phyloP scores from a whole-genome alignment of 2,113 vertebrate species.

The Laterallus jamaicensis region DNA sequence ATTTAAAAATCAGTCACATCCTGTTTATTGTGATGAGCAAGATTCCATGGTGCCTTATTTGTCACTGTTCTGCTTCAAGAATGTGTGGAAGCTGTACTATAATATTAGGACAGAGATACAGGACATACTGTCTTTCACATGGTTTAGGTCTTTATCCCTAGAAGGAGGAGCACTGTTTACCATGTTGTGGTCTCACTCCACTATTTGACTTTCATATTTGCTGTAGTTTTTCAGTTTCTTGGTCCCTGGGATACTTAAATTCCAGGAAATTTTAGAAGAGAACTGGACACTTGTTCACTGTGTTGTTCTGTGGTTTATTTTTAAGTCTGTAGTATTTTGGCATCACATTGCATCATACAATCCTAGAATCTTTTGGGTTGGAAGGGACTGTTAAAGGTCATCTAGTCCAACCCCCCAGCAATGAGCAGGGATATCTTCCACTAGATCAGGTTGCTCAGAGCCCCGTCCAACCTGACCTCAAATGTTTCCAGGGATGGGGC shows the following conservation, averaged over 20 bases:
- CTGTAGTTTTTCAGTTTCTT: background rate
- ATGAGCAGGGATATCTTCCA: background rate
- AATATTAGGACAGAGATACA: background rate
- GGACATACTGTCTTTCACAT: background rate
- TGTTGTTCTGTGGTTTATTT: background rate
- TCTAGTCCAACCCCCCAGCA: background rate
- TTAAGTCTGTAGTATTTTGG: background rate
- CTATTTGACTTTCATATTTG: background rate
- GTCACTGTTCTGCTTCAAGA: background rate
- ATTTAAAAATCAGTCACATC: background rate
- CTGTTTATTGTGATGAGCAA: background rate
- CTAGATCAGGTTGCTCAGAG: background rate
- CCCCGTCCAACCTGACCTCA: background rate
- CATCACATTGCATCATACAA: background rate
- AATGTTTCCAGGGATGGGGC: background rate
- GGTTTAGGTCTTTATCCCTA: background rate
- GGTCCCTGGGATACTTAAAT: background rate
- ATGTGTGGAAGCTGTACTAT: background rate
- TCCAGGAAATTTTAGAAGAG: background rate
- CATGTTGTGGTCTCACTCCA: background rate
- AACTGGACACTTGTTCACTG: background rate
- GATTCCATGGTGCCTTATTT: background rate
- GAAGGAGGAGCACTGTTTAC: background rate
- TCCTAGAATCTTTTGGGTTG: too few relatives aligned
- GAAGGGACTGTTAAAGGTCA: background rate